Conservation (phyloP, 2,888 invertebrate species). For the Epinotia ramella region DNA sequence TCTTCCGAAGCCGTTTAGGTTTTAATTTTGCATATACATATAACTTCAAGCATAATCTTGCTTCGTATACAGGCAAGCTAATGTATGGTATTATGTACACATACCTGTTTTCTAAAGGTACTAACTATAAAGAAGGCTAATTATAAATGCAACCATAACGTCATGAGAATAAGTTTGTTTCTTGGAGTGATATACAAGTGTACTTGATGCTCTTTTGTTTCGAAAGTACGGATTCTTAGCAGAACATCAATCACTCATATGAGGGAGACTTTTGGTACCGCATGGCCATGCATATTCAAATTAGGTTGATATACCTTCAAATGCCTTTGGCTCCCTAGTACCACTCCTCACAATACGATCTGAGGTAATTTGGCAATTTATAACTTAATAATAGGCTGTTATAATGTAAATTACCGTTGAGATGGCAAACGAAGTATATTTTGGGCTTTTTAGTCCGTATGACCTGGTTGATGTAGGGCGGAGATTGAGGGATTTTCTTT, state of each 20-base stretch:
- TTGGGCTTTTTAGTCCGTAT: slow-evolving; percentile 15
- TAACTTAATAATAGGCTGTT: slow-evolving; percentile 18
- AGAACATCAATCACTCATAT: slow-evolving; percentile 41
- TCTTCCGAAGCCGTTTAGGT: slow-evolving; percentile 3
- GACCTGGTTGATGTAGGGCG: slow-evolving; percentile 25
- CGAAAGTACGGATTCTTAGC: slow-evolving; percentile 24
- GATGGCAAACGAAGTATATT: slow-evolving; percentile 32
- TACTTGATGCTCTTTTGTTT: slow-evolving; percentile 1
- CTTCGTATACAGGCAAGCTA: slow-evolving; percentile 16
- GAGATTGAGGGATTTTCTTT: not conserved
- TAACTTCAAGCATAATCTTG: slow-evolving; percentile 18
- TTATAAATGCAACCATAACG: not conserved
- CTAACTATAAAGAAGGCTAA: not conserved
- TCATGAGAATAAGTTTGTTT: not conserved
- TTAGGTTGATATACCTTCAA: slow-evolving; percentile 4
- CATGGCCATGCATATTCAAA: slow-evolving; percentile 41
- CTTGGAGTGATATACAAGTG: not conserved
- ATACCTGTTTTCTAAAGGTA: not conserved
- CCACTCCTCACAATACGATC: slow-evolving; percentile 3
- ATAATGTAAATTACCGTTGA: slow-evolving; percentile 38
- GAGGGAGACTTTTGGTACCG: slow-evolving; percentile 36
- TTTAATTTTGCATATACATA: slow-evolving; percentile 17
- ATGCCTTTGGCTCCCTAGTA: slow-evolving; percentile 27
- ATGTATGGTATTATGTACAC: slow-evolving; percentile 18
- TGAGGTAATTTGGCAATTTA: not conserved